These are phyloP conservation scores for Digitonthophagus gazella DNA, from an alignment of 2,888 invertebrate genomes.

Conservation along the genomic window DNA sequence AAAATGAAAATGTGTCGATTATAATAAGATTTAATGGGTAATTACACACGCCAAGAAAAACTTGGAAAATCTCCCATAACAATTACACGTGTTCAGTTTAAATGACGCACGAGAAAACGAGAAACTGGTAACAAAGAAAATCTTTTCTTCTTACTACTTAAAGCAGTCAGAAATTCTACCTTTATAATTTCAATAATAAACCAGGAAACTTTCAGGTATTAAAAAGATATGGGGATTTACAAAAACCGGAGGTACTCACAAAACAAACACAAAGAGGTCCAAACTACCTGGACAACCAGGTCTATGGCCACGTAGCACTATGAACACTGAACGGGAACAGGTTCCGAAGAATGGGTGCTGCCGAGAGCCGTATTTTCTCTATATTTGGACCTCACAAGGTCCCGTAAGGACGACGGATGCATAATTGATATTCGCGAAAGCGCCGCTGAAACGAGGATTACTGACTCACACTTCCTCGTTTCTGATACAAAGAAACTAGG, in stretches of 20 bases:
- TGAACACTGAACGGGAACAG: not conserved
- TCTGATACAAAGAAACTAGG: not conserved
- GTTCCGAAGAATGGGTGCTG: not conserved
- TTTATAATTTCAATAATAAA: too few relatives aligned
- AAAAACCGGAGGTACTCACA: not conserved
- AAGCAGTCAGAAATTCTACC: too few relatives aligned
- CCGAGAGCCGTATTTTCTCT: not conserved
- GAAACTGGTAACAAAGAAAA: too few relatives aligned
- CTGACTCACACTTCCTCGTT: not conserved
- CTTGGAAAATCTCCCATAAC: too few relatives aligned
- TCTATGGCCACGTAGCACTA: not conserved
- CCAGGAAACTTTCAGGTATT: too few relatives aligned
- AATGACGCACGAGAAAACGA: too few relatives aligned
- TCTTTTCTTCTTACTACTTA: too few relatives aligned
- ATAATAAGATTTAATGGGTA: too few relatives aligned
- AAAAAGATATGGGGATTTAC: too few relatives aligned
- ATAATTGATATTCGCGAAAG: not conserved
- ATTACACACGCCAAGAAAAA: too few relatives aligned
- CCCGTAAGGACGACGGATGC: not conserved
- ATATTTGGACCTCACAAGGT: not conserved
- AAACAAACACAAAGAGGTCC: not conserved
- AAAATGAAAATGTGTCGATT: too few relatives aligned
- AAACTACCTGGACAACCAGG: not conserved
- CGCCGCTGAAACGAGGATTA: not conserved
- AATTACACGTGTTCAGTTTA: too few relatives aligned